Percentiles rank a stretch among this genome's conserved stretches.
Conservation (phyloP, 1,140 invertebrate species). For the Oncopodura yosiiana region DNA sequence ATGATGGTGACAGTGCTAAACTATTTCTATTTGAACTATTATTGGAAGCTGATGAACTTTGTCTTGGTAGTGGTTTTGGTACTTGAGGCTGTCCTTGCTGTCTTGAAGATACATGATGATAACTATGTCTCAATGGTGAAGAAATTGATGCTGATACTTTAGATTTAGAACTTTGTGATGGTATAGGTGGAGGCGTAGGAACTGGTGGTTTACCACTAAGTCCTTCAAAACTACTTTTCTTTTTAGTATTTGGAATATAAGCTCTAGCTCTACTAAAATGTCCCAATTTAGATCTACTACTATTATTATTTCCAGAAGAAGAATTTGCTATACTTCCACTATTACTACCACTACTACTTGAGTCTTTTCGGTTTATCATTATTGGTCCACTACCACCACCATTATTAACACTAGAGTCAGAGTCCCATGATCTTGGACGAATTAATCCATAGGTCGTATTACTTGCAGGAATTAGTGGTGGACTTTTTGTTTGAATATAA, state of each 20-base stretch:
- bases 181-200: no score
- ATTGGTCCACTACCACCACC: background rate
- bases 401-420: slow-evolving; percentile 14
- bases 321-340: background rate
- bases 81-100: background rate
- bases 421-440: slow-evolving; percentile 27
- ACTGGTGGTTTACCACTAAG: no score
- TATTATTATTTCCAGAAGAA: background rate
- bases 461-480: slow-evolving; percentile 9
- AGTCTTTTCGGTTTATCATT: no score
- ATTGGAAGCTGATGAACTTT: background rate
- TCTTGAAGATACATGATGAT: background rate
- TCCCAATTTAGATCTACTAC: no score
- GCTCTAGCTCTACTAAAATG: no score
- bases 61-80: background rate
- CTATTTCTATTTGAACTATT: background rate
- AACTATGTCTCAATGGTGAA: no score
- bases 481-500: slow-evolving; percentile 18
- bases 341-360: background rate
- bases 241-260: no score
- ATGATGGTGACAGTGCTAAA: no score
- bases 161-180: no score
- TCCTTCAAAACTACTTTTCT: no score
- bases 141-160: no score
- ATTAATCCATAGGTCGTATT: background rate